phyloP scores from a whole-genome alignment of 2,113 vertebrate species.

The Phoenicopterus ruber region DNA sequence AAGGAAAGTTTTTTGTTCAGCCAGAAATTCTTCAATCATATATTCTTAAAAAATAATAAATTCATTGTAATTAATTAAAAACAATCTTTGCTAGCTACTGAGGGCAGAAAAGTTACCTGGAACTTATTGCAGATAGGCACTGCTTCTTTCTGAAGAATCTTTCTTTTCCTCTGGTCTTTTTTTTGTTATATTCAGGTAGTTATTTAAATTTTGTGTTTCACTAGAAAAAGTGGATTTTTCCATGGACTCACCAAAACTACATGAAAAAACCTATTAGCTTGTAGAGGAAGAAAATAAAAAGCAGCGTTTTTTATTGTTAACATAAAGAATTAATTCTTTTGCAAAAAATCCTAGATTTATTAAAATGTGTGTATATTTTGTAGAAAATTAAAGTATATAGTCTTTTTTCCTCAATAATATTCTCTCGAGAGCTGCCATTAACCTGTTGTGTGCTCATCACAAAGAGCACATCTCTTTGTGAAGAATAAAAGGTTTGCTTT shows the following conservation, averaged over 20 bases:
- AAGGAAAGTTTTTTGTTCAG: slow-evolving; percentile 46
- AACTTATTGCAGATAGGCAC: neutral
- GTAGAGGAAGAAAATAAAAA: neutral
- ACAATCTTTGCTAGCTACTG: neutral
- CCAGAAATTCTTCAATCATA: neutral
- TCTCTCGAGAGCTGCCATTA: neutral
- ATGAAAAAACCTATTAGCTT: neutral
- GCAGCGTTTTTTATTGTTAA: neutral
- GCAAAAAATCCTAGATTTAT: neutral
- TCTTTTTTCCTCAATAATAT: neutral
- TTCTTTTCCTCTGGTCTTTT: neutral
- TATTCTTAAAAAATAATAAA: neutral
- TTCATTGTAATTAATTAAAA: neutral
- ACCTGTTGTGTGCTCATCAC: neutral
- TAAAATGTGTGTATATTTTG: neutral
- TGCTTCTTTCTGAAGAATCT: neutral
- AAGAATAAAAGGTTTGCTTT: neutral
- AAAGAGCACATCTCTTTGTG: neutral
- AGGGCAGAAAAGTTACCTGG: neutral
- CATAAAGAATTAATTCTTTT: neutral
- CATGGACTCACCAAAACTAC: neutral
- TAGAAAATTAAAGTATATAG: neutral
- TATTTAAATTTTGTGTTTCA: neutral
- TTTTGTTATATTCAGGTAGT: neutral
- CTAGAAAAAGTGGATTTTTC: neutral